These are phyloP conservation scores for Drosophila neoperkinsi DNA, from an alignment of 2,888 invertebrate genomes.

Conservation along the genomic window DNA sequence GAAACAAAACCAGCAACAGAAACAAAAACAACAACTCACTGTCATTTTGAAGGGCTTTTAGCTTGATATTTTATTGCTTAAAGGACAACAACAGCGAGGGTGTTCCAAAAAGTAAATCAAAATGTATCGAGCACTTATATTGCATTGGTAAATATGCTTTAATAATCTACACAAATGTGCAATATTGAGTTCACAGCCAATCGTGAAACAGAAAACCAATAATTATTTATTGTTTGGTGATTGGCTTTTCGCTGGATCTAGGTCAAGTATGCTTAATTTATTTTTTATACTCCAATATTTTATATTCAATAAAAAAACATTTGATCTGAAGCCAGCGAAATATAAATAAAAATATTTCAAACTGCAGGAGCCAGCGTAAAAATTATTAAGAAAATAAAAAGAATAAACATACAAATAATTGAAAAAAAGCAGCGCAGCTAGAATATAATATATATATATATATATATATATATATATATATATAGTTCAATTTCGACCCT, in stretches of 20 bases:
- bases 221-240: neutral
- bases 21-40: constrained; percentile 49
- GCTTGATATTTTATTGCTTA: constrained; percentile 77
- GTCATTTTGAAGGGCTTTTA: constrained; percentile 77
- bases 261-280: neutral
- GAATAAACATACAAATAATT: neutral
- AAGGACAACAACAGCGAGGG: constrained; percentile 64
- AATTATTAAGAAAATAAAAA: neutral
- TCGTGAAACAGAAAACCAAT: neutral
- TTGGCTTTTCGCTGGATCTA: too few species aligned
- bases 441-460: neutral
- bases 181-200: neutral
- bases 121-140: neutral
- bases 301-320: neutral
- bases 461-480: too few species aligned
- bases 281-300: neutral
- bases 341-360: neutral
- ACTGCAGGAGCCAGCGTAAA: neutral
- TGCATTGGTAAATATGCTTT: neutral
- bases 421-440: neutral
- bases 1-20: constrained; percentile 32
- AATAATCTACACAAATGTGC: neutral
- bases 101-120: constrained; percentile 8
- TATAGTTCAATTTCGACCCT: constrained; percentile 17
- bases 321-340: neutral